These are phyloP conservation scores for Aptenodytes patagonicus DNA, from an alignment of 2,113 vertebrate species.

Conservation along the genomic window DNA sequence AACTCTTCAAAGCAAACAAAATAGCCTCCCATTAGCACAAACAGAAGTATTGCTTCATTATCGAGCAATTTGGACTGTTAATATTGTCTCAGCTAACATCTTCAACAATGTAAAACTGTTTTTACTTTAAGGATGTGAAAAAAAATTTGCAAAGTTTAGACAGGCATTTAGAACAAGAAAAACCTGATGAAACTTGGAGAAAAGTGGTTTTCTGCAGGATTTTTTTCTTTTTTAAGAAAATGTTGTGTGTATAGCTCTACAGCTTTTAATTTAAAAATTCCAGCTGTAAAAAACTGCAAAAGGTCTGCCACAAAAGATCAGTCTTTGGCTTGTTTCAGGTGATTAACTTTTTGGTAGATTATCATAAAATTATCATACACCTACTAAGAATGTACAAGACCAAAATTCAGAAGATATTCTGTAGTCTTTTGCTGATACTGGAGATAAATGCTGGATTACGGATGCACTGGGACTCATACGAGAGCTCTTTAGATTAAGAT, in stretches of 20 bases:
- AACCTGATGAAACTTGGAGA: neutral
- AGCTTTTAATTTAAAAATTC: neutral
- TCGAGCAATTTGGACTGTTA: fast-evolving
- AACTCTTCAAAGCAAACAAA: neutral
- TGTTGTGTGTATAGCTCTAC: fast-evolving
- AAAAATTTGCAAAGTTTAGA: neutral
- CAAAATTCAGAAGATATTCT: neutral
- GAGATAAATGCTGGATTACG: neutral
- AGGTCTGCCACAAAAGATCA: neutral
- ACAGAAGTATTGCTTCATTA: neutral
- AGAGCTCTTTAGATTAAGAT: constrained; percentile 9
- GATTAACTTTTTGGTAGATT: neutral
- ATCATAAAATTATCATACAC: neutral
- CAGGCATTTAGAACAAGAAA: neutral
- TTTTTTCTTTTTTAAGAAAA: neutral
- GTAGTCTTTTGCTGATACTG: neutral
- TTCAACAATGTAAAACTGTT: neutral
- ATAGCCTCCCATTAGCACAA: neutral
- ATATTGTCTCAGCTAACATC: neutral
- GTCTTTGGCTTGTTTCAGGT: neutral
- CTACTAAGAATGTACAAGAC: neutral
- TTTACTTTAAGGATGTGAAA: neutral
- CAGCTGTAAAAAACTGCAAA: neutral
- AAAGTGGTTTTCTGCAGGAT: neutral
- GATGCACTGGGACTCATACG: neutral